phyloP scores from a whole-genome alignment of 2,113 vertebrate genomes.

The Pachypanchax playfairii region DNA sequence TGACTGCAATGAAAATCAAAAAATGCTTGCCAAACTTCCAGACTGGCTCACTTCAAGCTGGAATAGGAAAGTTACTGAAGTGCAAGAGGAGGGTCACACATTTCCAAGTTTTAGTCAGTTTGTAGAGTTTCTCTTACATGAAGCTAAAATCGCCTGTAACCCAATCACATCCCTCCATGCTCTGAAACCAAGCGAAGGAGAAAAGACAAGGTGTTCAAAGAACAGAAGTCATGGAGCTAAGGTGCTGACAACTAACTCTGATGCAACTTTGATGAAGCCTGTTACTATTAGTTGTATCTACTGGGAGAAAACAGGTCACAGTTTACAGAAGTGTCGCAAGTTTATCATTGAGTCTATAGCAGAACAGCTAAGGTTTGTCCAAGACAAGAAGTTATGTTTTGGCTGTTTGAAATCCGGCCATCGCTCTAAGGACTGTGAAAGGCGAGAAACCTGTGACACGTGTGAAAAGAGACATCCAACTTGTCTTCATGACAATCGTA shows the following conservation, averaged over 20 bases:
- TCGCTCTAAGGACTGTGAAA: too few relatives aligned
- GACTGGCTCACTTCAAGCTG: not conserved
- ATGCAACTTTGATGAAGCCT: not conserved
- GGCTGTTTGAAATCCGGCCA: not conserved
- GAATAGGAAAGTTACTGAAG: not conserved
- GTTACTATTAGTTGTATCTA: not conserved
- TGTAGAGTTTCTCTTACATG: not conserved
- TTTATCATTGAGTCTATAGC: accelerated
- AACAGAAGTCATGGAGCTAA: not conserved
- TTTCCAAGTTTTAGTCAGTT: not conserved
- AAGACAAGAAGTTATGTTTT: not conserved
- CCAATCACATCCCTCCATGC: not conserved
- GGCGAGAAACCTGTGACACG: not conserved
- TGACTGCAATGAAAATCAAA: not conserved
- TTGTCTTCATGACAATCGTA: slow-evolving; percentile 25
- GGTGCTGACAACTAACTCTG: not conserved
- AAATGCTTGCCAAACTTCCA: not conserved
- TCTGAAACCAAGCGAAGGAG: not conserved
- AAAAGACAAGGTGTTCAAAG: not conserved
- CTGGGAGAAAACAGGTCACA: slow-evolving; percentile 1
- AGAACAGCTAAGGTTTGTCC: not conserved
- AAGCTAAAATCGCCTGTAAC: not conserved
- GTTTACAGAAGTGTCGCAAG: not conserved
- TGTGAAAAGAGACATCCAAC: not conserved
- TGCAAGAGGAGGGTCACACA: not conserved